Conservation (phyloP, 2,113 vertebrate species). For the Aegithalos caudatus region DNA sequence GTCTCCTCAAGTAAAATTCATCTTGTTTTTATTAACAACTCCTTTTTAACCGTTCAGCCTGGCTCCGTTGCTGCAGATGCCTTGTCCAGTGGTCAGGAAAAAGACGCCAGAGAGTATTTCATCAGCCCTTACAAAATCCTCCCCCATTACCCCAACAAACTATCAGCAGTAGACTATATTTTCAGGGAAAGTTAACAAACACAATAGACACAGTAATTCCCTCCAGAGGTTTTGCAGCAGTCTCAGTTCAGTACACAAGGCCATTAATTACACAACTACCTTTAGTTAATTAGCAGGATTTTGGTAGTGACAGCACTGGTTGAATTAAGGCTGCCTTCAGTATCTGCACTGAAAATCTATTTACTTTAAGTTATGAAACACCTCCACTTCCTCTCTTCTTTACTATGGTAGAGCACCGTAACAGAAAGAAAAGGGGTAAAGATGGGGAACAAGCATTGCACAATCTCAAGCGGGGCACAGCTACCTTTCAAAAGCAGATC, state of each 20-base stretch:
- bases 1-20: background rate
- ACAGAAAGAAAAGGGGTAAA: background rate
- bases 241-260: slow-evolving; percentile 15
- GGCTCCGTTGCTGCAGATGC: background rate
- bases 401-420: background rate
- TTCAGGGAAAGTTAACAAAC: slow-evolving; percentile 12
- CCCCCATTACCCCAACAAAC: background rate
- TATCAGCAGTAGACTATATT: background rate
- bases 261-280: slow-evolving; percentile 43
- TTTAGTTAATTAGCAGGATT: background rate
- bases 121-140: background rate
- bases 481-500: background rate
- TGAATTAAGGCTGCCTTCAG: background rate
- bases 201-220: slow-evolving; percentile 6
- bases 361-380: slow-evolving; percentile 21
- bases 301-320: background rate
- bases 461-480: background rate
- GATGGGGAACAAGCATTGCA: background rate
- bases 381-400: slow-evolving; percentile 7
- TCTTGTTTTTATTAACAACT: fast-evolving
- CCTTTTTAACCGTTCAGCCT: background rate
- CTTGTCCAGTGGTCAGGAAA: background rate
- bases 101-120: background rate
- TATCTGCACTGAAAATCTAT: background rate
- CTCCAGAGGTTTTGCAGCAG: background rate